Base-by-base conservation (phyloP, 2,113 vertebrate species). In the Maccullochella peelii region DNA sequence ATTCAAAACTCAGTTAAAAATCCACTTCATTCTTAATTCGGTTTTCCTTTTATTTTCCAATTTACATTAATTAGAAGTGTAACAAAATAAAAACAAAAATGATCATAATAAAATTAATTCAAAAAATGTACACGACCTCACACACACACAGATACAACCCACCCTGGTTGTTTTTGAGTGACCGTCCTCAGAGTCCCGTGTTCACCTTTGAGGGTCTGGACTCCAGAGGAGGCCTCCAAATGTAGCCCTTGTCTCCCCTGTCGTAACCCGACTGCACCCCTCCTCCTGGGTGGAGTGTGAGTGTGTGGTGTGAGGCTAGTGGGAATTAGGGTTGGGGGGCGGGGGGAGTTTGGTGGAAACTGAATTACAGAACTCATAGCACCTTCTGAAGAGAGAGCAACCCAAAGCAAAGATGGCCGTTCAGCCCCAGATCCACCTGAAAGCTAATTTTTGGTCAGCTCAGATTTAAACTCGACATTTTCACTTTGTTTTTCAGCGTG, bases 1-100 rank as follows among this genome's bases (percentile, higher is more conserved):
- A 89, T 91, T 92, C 73, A 85, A 91, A 94, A 88, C 83, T 89
- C 92, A 94, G 88, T 90, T 90, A 94, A 93, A 92, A 92, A 92
- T 84, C 87, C 89, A 91, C 85, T 87, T 92, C 86, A 88, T 92
- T 88, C 87, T 85, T 90, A 90, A 86, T 93, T 94, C 79, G 90
- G 89, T 94, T 94, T 95, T 95, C 90, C 86, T 95, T 96, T 96
- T 95, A 93, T 96, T 96, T 92, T 96, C 93, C 95, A 96, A 96
- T 96, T 95, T 96, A 96, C 95, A 96, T 95, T 93, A 95, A 94
- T 95, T 94, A 94, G 95, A 95, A 94, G 93, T 94, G 92, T 95
- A 95, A 95, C 95, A 96, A 96, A 95, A 95, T 89, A 91, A 94
- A 94, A 93, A 92, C 91, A 93, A 93, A 94, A 93, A 91, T 80